Evolutionary conservation across 1,140 invertebrate genomes (phyloP), one percentile per base, ranked within the genome.

Genomic region (Bombus fervidus): DNA sequence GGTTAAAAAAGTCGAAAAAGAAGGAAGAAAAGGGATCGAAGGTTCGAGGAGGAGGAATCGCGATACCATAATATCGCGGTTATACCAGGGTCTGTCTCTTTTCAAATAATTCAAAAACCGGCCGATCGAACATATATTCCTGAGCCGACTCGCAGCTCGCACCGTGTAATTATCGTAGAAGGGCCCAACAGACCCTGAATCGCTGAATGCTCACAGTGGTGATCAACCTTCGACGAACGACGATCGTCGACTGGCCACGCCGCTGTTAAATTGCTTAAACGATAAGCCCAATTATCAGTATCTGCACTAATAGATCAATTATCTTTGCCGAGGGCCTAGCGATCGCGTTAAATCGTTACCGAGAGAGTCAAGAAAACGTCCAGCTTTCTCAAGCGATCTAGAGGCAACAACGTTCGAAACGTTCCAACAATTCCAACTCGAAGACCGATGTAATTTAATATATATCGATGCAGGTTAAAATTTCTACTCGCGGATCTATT

Each of bases 91-190:
- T 88, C 94, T 94, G 94, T 95, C 95, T 95, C 95, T 95, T 95
- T 95, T 95, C 95, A 95, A 95, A 95, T 95, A 95, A 95, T 95
- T 95, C 94, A 95, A 95, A 95, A 95, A 94, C 93, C 92, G 92
- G 92, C 94, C 94, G 94, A 95, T 95, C 94, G 94, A 95, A 95
- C 94, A 95, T 95, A 95, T 95, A 95, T 95, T 95, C 94, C 94
- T 94, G 93, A 91, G 92, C 92, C 90, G 91, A 88, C 93, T 93
- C 92, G 92, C 92, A 92, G 91, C 92, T 91, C 91, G 92, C 91
- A 95, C 92, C 94, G 93, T 95, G 94, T 95, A 95, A 95, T 95
- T 95, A 95, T 95, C 94, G 93, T 94, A 92, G 94, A 92, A 92
- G 91, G 93, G 92, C 94, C 89, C 87, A 90, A 91, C 91, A 89